These are phyloP conservation scores for Chascanopsetta lugubris DNA, from an alignment of 2,113 vertebrate genomes.

Conservation along the genomic window DNA sequence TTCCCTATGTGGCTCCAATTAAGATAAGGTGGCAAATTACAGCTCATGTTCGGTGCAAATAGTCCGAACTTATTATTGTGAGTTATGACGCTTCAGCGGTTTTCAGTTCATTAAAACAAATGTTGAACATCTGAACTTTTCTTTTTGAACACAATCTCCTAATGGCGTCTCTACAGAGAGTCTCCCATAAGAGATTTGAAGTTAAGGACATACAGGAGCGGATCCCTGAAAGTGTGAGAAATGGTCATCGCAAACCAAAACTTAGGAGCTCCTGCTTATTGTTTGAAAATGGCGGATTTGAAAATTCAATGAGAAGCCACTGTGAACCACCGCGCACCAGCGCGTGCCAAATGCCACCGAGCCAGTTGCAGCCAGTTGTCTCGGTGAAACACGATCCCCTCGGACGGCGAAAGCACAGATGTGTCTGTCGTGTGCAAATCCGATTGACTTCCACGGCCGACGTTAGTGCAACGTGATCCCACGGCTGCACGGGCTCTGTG, in stretches of 20 bases:
- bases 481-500: slow-evolving; percentile 45
- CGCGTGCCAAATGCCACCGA: slow-evolving; percentile 70
- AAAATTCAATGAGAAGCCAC: slow-evolving; percentile 9
- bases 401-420: slow-evolving; percentile 31
- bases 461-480: slow-evolving; percentile 51
- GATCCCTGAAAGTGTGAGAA: no score
- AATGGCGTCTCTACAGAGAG: no score
- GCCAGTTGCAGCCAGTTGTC: slow-evolving; percentile 45
- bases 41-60: neutral
- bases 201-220: no score
- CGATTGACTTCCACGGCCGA: slow-evolving; percentile 37
- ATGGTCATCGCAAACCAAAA: no score
- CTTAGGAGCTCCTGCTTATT: neutral
- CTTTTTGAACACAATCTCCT: no score
- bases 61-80: neutral
- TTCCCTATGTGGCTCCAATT: neutral
- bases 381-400: slow-evolving; percentile 57
- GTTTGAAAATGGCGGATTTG: neutral
- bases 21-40: neutral
- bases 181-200: no score
- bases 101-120: neutral
- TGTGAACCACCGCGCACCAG: slow-evolving; percentile 64
- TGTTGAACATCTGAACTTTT: no score
- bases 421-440: slow-evolving; percentile 38
- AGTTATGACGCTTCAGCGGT: neutral